Percentiles rank a stretch among this genome's conserved stretches.
These are phyloP conservation scores for Sarcophaga variegata DNA, from an alignment of 2,888 invertebrate species.

Conservation along the genomic window DNA sequence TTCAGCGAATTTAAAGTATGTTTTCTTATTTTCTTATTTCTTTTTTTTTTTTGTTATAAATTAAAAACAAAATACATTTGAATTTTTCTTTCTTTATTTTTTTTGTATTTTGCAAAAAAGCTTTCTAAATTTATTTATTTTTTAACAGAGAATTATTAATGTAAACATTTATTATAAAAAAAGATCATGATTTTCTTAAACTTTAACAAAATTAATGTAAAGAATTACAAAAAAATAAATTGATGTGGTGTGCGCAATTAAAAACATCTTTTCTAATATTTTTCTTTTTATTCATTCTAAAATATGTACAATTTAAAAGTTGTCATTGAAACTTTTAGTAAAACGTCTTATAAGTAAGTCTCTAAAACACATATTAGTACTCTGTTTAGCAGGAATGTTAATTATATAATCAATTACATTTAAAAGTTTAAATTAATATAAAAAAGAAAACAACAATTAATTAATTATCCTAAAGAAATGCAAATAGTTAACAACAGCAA, in stretches of 20 bases:
- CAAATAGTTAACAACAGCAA: conserved; percentile 11
- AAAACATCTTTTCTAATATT: conserved; percentile 22
- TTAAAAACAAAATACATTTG: conserved; percentile 29
- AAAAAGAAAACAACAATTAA: conserved; percentile 16
- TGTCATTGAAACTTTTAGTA: conserved; percentile 45
- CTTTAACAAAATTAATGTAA: conserved; percentile 47
- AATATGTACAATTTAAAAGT: conserved; percentile 55
- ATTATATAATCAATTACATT: conserved; percentile 10
- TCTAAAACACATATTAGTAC: conserved; percentile 47
- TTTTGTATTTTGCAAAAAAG: conserved; percentile 39
- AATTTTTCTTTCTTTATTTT: conserved; percentile 29
- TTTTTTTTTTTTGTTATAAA: too few species aligned
- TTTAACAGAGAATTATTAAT: conserved; percentile 38
- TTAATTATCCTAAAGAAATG: conserved; percentile 22
- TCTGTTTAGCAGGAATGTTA: conserved; percentile 71
- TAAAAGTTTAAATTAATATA: conserved; percentile 14
- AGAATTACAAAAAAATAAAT: conserved; percentile 22
- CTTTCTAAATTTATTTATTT: conserved; percentile 42
- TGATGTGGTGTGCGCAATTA: conserved; percentile 54
- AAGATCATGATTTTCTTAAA: conserved; percentile 39
- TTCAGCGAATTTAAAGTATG: not conserved
- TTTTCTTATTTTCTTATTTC: too few species aligned
- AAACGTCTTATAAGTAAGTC: conserved; percentile 45
- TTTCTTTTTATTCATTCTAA: conserved; percentile 16
- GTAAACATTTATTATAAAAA: conserved; percentile 40